phyloP scores from a whole-genome alignment of 2,888 invertebrate genomes.

The Diplolepis rosae region DNA sequence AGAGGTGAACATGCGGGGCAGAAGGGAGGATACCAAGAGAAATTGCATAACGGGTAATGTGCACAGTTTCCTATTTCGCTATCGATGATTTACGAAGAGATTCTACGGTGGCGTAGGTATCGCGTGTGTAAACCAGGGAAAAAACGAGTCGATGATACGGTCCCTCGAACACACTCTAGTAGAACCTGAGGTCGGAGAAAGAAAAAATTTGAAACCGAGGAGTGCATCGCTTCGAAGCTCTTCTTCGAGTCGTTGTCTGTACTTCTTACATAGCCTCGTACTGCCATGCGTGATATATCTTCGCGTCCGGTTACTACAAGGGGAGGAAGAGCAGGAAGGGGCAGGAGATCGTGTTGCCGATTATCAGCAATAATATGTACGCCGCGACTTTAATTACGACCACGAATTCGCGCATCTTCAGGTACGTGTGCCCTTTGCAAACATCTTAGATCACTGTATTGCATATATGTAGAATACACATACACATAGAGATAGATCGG shows the following conservation, averaged over 20 bases:
- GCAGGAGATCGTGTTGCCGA: constrained; percentile 51
- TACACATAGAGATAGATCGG: no score
- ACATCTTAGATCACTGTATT: background rate
- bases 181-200: background rate
- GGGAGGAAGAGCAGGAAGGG: no score
- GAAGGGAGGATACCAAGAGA: constrained; percentile 4
- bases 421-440: constrained; percentile 14
- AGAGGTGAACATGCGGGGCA: background rate
- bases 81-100: constrained; percentile 58
- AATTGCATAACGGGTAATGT: constrained; percentile 26
- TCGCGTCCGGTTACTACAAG: constrained; percentile 44
- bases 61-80: constrained; percentile 23
- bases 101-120: constrained; percentile 49
- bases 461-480: background rate
- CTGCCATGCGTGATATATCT: constrained; percentile 43
- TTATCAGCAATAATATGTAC: constrained; percentile 53
- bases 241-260: constrained; percentile 24
- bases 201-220: constrained; percentile 20
- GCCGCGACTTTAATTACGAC: constrained; percentile 51
- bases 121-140: constrained; percentile 38
- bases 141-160: constrained; percentile 48
- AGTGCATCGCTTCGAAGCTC: constrained; percentile 27
- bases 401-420: constrained; percentile 20
- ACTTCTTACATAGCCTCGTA: constrained; percentile 12
- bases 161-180: background rate